These are phyloP conservation scores for Brachyhypopomus occidentalis DNA, from an alignment of 2,113 vertebrate species.

Conservation along the genomic window DNA sequence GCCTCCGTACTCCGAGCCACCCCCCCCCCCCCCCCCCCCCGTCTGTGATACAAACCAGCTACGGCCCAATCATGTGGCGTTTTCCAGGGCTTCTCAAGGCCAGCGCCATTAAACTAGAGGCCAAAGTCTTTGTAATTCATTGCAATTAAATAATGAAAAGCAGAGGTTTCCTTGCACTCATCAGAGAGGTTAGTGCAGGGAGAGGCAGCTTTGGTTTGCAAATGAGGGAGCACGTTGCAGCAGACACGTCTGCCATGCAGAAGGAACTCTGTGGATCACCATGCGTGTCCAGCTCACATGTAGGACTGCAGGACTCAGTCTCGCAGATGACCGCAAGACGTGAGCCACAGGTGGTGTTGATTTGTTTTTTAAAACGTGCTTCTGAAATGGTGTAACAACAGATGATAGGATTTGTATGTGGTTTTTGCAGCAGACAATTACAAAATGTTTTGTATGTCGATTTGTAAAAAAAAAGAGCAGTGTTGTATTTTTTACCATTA, in stretches of 20 bases:
- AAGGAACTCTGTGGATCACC: not conserved
- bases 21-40: no score
- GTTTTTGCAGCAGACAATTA: no score
- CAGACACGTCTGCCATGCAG: not conserved
- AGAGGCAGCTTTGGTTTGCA: conserved; percentile 1
- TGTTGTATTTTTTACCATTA: no score
- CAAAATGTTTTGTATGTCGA: no score
- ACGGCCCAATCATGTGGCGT: not conserved
- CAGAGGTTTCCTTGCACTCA: not conserved
- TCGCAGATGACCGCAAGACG: no score
- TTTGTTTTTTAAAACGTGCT: not conserved
- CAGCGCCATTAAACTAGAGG: not conserved
- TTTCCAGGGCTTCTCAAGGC: not conserved
- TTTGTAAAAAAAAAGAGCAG: no score
- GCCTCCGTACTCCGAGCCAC: no score
- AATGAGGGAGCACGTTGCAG: not conserved
- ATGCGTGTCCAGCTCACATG: not conserved
- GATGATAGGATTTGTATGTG: no score
- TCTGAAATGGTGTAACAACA: no score
- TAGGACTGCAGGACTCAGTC: not conserved
- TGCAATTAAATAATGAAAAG: conserved; percentile 17
- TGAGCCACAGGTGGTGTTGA: no score
- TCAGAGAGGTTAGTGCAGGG: conserved; percentile 17
- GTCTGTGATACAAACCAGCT: not conserved
- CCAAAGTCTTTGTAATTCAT: conserved; percentile 18